Evolutionary conservation across 2,888 invertebrate genomes (phyloP), one percentile per base, ranked within the genome.

Genomic region (Yponomeuta malinellus): DNA sequence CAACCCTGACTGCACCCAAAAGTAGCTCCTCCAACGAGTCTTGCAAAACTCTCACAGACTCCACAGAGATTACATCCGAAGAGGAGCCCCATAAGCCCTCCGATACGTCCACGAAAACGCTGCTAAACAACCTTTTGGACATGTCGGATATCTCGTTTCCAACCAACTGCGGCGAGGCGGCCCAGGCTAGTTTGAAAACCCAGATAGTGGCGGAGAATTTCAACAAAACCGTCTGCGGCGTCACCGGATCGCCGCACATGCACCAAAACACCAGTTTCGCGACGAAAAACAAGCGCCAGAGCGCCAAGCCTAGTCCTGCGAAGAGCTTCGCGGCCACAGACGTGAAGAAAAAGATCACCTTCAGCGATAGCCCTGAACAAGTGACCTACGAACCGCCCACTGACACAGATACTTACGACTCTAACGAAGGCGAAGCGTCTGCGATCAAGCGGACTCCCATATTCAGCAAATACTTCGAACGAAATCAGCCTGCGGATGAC

Each of bases 51-150:
- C 52, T 59, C 52, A 59, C 52, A 8, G 52, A 59, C 15, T 59
- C 52, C 15, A 12, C 52, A 15, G 52, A 59, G 12, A 59, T 59
- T 15, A 59, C 52, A 3, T 59, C 52, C 0, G 52, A 59, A 15
- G 52, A 59, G 4, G 52, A 59, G 52, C 52, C 52, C 15, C 52
- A 59, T 15, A 59, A 59, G 15, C 52, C 52, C 15, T 64, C 72
- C 10, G 48, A 31, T 23, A 68, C 75, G 72, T 63, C 71, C 0
- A 78, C 78, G 66, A 77, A 78, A n/a, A 81, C 83, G 1, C 76
- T 84, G 23, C 73, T 86, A 0, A 75, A 80, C 71, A 78, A 82
- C 68, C 78, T 88, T 29, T 75, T 87, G 10, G 83, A 86, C 71
- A 85, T 86, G 86, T 84, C 87, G 0, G 72, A 72, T 2, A 75